Base-by-base conservation (phyloP, 2,113 vertebrate species). In the Gnathonemus echidnorhynchus region DNA sequence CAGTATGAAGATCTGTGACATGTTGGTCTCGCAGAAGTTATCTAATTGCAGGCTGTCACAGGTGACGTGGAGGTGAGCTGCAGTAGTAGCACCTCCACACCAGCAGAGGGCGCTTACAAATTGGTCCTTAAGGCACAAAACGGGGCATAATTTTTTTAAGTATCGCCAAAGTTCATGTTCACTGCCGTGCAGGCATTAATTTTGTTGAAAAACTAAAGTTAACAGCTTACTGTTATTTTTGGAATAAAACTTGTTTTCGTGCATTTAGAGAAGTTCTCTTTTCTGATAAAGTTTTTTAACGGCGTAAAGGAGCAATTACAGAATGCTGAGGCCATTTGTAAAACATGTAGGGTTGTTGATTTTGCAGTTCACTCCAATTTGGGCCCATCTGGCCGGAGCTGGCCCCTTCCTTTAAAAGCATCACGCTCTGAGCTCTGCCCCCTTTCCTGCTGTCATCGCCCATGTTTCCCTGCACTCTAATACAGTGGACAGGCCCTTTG, bases 361-460 rank as follows among this genome's bases (percentile, higher is more conserved):
- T 85, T 89, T 85, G 50, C 52, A 85, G 62, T 89, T 89, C 62
- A 5, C 11, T 58, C 50, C 52, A 89, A 62, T 89, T 89, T 83
- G 48, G 35, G 88, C 6, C 45, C 46, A 89, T 84, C 70, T 58
- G 74, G 74, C 19, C 9, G 15, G 49, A 11, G 21, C 27, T 6
- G 11, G 56, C 3, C 56, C 21, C 10, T 24, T 70, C 50, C 35
- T 58, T 19, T 89, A 85, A 89, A 48, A 86, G 89, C 52, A 50
- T 24, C 21, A 0, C 5, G 1, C 19, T 45, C 24, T 1, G 31
- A 58, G 52, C 80, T 8, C 24, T 19, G 10, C 53, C 35, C 9
- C 24, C 11, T 19, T 35, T 0, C n/a, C 17, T 5, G 8, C 21
- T 27, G 46, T 50, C 74, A 39, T 83, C 88, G 10, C n/a, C 13